A percentile compares a stretch with the other conserved stretches of the same genome.
These are phyloP conservation scores for Drosophila pseudotakahashii DNA, from an alignment of 2,888 invertebrate species.

Conservation along the genomic window DNA sequence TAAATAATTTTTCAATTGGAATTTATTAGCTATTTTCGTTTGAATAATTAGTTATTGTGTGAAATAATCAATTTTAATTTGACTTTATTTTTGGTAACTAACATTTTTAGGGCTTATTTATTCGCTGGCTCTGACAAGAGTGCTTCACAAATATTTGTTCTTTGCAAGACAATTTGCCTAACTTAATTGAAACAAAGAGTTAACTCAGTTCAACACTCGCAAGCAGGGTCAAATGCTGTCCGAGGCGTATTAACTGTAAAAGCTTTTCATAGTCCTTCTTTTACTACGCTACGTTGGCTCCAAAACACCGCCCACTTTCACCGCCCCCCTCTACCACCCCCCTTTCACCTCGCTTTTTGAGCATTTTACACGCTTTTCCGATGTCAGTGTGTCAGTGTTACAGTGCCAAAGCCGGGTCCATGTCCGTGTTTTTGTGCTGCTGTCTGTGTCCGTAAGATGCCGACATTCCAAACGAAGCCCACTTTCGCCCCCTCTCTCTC, in stretches of 20 bases:
- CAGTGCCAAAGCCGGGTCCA: slow-evolving; percentile 71
- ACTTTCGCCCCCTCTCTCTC: slow-evolving; percentile 1
- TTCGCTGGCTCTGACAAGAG: neutral
- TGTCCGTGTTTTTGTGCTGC: slow-evolving; percentile 53
- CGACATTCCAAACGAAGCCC: slow-evolving; percentile 35
- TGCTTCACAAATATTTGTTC: neutral
- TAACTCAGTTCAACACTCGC: slow-evolving; percentile 17
- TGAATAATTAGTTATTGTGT: too few relatives aligned
- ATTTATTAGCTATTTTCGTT: too few relatives aligned
- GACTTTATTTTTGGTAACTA: too few relatives aligned
- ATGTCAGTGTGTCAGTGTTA: slow-evolving; percentile 75
- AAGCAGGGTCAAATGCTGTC: slow-evolving; percentile 14
- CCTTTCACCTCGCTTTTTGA: too few relatives aligned
- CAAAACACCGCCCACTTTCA: slow-evolving; percentile 1
- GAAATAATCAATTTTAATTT: too few relatives aligned
- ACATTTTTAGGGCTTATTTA: neutral
- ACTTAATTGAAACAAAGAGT: slow-evolving; percentile 15
- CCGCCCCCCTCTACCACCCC: neutral
- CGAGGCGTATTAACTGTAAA: slow-evolving; percentile 14
- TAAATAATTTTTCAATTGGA: too few relatives aligned
- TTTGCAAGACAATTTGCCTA: slow-evolving; percentile 1
- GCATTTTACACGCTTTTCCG: slow-evolving; percentile 5
- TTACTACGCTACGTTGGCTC: slow-evolving; percentile 7
- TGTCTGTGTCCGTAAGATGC: slow-evolving; percentile 29
- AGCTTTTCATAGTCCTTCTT: slow-evolving; percentile 16